phyloP scores from a whole-genome alignment of 2,797 vertebrate genomes.

The Apodemus agrarius region DNA sequence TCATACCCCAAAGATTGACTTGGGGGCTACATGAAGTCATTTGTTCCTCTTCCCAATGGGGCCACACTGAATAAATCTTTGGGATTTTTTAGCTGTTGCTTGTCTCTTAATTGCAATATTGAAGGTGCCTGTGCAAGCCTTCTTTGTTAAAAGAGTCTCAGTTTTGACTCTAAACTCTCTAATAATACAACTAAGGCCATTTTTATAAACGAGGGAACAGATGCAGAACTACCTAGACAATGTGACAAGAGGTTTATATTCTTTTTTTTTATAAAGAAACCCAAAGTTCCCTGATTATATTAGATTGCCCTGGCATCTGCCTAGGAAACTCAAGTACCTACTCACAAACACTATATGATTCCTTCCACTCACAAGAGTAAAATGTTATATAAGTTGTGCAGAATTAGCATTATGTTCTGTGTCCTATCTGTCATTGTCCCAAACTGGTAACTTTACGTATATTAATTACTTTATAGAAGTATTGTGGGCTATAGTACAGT shows the following conservation, averaged over 20 bases:
- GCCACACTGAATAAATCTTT: background rate
- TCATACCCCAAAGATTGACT: background rate
- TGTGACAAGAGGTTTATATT: background rate
- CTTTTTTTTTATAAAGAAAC: background rate
- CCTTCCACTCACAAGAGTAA: background rate
- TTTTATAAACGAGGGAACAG: background rate
- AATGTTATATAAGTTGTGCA: background rate
- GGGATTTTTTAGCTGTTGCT: background rate
- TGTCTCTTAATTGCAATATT: background rate
- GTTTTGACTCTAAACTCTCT: background rate
- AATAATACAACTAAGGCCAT: background rate
- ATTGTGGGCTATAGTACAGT: background rate
- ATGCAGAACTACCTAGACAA: background rate
- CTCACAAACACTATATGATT: background rate
- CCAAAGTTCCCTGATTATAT: background rate
- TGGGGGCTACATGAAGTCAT: background rate
- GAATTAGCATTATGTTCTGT: background rate
- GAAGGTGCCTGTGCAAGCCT: no score
- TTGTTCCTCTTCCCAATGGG: background rate
- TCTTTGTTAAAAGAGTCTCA: background rate
- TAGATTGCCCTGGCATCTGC: background rate
- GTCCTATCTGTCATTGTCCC: background rate
- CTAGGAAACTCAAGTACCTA: background rate
- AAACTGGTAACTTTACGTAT: slow-evolving; percentile 12
- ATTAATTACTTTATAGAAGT: background rate